A percentile compares a stretch with the other conserved stretches of the same genome.
These are phyloP conservation scores for Alloplasta piceator DNA, from an alignment of 2,888 invertebrate species.

Conservation along the genomic window DNA sequence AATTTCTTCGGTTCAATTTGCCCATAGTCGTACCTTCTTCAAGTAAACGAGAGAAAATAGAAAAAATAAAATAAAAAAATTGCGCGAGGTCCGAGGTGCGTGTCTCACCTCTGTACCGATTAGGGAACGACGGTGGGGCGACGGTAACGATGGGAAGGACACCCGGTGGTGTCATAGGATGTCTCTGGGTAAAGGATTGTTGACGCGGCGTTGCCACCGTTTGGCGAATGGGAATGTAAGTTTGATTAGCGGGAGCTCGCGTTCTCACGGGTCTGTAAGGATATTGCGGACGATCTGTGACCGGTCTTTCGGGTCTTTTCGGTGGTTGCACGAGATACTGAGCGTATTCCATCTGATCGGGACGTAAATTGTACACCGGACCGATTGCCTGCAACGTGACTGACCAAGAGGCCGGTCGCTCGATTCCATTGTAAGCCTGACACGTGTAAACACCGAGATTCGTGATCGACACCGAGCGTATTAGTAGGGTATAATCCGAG, in stretches of 20 bases:
- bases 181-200: conserved; percentile 68
- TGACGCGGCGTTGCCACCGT: conserved; percentile 68
- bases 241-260: conserved; percentile 74
- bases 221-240: conserved; percentile 82
- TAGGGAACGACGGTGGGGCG: conserved; percentile 61
- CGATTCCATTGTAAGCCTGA: conserved; percentile 93
- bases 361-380: conserved; percentile 86
- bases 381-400: conserved; percentile 89
- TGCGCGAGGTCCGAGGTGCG: conserved; percentile 7
- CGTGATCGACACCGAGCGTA: conserved; percentile 88
- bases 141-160: conserved; percentile 74
- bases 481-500: conserved; percentile 89
- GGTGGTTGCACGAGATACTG: conserved; percentile 87
- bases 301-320: conserved; percentile 77
- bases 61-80: conserved; percentile 19
- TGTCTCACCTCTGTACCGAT: conserved; percentile 77
- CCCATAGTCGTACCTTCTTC: too few species aligned
- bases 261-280: conserved; percentile 78
- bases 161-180: conserved; percentile 71
- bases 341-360: conserved; percentile 86
- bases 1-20: too few species aligned
- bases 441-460: conserved; percentile 95
- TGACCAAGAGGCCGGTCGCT: conserved; percentile 91
- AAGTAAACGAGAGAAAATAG: conserved; percentile 1
- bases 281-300: conserved; percentile 80